These are phyloP conservation scores for Alectura lathami DNA, from an alignment of 2,113 vertebrate species.

Conservation along the genomic window DNA sequence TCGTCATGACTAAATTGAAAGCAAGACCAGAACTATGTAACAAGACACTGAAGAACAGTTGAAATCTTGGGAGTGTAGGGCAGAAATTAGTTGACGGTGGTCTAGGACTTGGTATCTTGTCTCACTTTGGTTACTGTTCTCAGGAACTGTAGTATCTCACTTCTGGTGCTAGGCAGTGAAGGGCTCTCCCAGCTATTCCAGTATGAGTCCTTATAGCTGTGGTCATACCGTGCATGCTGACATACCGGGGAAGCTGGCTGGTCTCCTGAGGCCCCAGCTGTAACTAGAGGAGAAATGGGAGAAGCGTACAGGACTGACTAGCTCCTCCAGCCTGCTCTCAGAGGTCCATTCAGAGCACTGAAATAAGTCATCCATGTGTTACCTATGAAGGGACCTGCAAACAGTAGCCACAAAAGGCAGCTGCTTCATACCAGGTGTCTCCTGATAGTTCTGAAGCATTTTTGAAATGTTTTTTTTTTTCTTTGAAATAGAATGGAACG, in stretches of 20 bases:
- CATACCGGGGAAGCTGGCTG: not conserved
- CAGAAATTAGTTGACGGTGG: not conserved
- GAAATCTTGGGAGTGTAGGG: not conserved
- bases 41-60: not conserved
- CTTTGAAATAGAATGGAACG: not conserved
- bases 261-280: not conserved
- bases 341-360: not conserved
- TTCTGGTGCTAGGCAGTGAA: not conserved
- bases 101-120: not conserved
- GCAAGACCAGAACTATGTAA: not conserved
- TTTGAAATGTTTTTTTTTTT: not conserved
- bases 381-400: not conserved
- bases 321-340: not conserved
- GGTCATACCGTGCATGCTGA: not conserved
- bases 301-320: not conserved
- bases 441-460: not conserved
- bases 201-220: not conserved
- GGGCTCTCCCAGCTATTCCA: not conserved
- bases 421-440: not conserved
- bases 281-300: not conserved
- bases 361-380: not conserved
- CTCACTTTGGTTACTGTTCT: not conserved
- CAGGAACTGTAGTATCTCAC: not conserved
- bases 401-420: not conserved
- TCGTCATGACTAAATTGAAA: not conserved